Base-by-base conservation (phyloP, 2,113 vertebrate genomes). In the Blennius ocellaris region DNA sequence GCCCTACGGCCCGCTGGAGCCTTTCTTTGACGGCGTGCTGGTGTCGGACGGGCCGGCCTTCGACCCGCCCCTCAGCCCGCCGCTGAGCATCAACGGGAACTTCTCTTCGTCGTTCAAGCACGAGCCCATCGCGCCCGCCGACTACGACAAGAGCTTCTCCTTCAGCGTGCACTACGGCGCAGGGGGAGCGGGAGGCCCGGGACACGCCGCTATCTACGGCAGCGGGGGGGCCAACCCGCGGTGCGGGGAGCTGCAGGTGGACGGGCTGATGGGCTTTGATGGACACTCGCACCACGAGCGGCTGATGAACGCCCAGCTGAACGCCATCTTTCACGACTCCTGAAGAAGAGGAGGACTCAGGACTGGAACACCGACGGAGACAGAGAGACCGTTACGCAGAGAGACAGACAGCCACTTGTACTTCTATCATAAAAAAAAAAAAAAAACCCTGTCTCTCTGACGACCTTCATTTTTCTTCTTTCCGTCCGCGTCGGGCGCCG, bases 61-160 rank as follows among this genome's bases (percentile, higher is more conserved):
- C 50, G 97, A 99, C 85, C 96, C 90, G 17, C 98, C 98, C 0
- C 95, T 99, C 71, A 99, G 97, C 83, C 98, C 98, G 0, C 98
- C 98, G 1, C 93, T 99, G 73, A 99, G 98, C 93, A 95, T 99
- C 90, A 99, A 97, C 41, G 98, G 98, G 72, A 99, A 97, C 94
- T 99, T 99, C 94, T 95, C 97, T 90, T 95, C 97, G 47, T 97
- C 97, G 82, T 99, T 96, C 94, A 99, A 98, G 86, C 97, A 98
- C 40, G 98, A 99, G 82, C 91, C 93, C 87, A 73, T 70, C 0
- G 4, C 82, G 1, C 57, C 81, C 0, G 17, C 92, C 6, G 97
- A 99, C 50, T 97, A 97, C 82, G 97, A 98, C 81, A 98, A 98
- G 90, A 94, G 92, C 88, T 98, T 96, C 91, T 93, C 96, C 89